Conservation (phyloP, 2,797 vertebrate genomes). For the Varecia variegata region DNA sequence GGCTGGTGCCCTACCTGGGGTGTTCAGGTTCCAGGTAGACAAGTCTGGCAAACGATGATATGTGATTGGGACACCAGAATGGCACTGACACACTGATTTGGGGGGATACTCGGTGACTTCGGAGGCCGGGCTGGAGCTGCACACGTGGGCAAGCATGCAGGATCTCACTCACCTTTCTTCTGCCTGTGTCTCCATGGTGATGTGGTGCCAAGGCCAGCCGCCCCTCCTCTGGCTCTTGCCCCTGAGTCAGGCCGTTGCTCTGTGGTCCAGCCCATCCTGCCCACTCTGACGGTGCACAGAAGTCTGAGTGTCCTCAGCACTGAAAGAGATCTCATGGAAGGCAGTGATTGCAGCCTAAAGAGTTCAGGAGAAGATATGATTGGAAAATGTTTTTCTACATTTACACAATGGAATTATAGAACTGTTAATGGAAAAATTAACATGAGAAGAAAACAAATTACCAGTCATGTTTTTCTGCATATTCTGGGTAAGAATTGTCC, state of each 20-base stretch:
- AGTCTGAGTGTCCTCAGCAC: fast-evolving
- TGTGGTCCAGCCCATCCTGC: neutral
- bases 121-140: fast-evolving
- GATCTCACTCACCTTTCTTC: fast-evolving
- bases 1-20: no score
- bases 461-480: neutral
- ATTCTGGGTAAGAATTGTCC: neutral
- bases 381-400: neutral
- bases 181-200: fast-evolving
- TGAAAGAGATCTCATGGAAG: neutral
- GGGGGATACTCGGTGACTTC: fast-evolving
- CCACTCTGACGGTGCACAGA: fast-evolving
- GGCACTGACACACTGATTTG: fast-evolving
- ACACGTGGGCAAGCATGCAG: no score
- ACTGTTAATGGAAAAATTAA: neutral
- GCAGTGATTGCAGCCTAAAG: no score
- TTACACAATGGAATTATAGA: neutral
- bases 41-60: fast-evolving
- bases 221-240: fast-evolving
- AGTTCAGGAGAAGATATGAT: neutral
- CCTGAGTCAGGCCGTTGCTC: fast-evolving
- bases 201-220: fast-evolving
- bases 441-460: neutral
- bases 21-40: neutral
- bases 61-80: neutral